A percentile compares a stretch with the other conserved stretches of the same genome.
Conservation (phyloP, 1,140 invertebrate genomes). For the Drosophila guanche region DNA sequence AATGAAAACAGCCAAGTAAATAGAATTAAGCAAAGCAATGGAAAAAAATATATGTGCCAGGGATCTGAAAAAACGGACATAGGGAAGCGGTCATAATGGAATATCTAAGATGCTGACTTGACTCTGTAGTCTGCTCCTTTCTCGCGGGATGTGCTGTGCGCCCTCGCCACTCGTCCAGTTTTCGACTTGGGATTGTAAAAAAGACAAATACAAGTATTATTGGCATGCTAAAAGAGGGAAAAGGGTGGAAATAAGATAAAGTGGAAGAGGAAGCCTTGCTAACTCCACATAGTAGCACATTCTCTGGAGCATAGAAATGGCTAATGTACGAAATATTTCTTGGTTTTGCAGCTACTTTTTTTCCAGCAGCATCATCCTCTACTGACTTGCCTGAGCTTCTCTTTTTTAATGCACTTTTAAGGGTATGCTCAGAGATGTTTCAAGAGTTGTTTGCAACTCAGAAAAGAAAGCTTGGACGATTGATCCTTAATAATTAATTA, state of each 20-base stretch:
- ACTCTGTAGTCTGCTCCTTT: neutral
- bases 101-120: constrained; percentile 59
- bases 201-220: constrained; percentile 75
- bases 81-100: constrained; percentile 31
- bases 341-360: constrained; percentile 65
- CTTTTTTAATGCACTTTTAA: no score
- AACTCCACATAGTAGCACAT: constrained; percentile 19
- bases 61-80: constrained; percentile 5
- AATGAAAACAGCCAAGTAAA: constrained; percentile 30
- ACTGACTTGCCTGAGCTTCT: neutral
- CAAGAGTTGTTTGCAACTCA: no score
- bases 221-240: constrained; percentile 47
- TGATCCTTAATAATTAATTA: no score
- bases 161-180: neutral
- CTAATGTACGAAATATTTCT: constrained; percentile 79
- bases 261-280: constrained; percentile 4
- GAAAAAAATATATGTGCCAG: neutral
- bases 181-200: constrained; percentile 37
- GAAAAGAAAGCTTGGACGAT: no score
- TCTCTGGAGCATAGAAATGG: constrained; percentile 52
- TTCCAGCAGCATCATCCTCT: constrained; percentile 2
- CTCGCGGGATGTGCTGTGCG: no score
- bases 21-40: constrained; percentile 7
- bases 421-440: no score
- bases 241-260: neutral